Conservation (phyloP, 2,797 vertebrate genomes). For the Halcyon chelicuti region DNA sequence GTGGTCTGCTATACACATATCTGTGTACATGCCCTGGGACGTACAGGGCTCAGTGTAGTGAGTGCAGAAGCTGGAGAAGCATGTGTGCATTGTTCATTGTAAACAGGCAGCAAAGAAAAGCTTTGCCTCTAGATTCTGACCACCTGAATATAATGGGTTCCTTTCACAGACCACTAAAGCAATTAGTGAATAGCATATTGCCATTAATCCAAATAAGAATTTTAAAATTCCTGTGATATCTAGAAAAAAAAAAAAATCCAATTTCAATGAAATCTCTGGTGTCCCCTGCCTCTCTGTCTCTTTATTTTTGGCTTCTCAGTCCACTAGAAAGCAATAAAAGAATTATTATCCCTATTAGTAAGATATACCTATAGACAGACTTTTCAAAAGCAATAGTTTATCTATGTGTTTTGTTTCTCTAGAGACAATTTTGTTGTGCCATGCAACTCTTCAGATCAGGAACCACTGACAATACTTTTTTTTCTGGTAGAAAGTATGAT, state of each 20-base stretch:
- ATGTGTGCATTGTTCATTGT: not conserved
- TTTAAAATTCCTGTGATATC: not conserved
- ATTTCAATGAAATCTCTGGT: not conserved
- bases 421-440: not conserved
- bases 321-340: not conserved
- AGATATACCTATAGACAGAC: not conserved
- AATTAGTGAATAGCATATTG: not conserved
- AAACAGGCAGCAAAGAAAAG: not conserved
- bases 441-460: not conserved
- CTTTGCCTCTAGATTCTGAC: not conserved
- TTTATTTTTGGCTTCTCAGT: not conserved
- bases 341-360: not conserved
- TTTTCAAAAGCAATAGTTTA: not conserved
- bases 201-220: not conserved
- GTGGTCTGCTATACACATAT: not conserved
- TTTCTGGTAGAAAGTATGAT: constrained; percentile 9
- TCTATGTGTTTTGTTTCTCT: not conserved
- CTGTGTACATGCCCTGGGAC: not conserved
- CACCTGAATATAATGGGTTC: not conserved
- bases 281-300: not conserved
- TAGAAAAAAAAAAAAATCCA: not conserved
- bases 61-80: not conserved
- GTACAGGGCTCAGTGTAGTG: not conserved
- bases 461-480: constrained; percentile 13
- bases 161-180: not conserved